Evolutionary conservation across 1,140 invertebrate species (phyloP), one percentile per base, ranked within the genome.

Genomic region (Listronotus oregonensis): DNA sequence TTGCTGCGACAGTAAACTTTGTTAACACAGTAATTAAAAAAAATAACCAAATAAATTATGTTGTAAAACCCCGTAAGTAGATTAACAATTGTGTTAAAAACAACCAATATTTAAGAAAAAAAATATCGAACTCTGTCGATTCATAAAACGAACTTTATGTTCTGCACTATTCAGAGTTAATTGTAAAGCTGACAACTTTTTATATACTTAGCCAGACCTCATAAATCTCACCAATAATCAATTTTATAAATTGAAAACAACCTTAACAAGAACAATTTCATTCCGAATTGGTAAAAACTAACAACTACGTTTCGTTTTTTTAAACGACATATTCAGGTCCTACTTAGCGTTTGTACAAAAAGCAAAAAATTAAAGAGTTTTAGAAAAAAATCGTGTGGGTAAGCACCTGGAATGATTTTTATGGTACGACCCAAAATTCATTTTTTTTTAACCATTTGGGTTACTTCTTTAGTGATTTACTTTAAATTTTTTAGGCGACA

Each of bases 231-330:
- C 42, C 43, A 14, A 52, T 40, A 31, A 52, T 44, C 34, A 52
- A 43, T 34, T 43, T 52, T 21, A n/a, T 21, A 62, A 62, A 18
- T 62, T 32, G 50, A 68, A 66, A 62, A 66, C 44, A 34, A 18
- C 15, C 12, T 54, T 62, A 70, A 70, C 68, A 70, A 70, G 68
- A 70, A 70, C 68, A 66, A 66, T 56, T 63, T 66, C 40, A 37
- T 46, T 51, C 44, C 46, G 34, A 64, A 46, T 15, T 43, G 57
- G 59, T 65, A 68, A 66, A 69, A 66, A 50, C 59, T 66, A 70
- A 70, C 64, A 66, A 70, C 42, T 65, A 65, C 54, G 34, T 37
- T 57, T 51, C 59, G 50, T 62, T 66, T 56, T 64, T 56, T 47
- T 49, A 66, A 66, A 62, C 57, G 56, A 68, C 39, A 21, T 54